phyloP scores from a whole-genome alignment of 1,140 invertebrate species.

The Pantala flavescens region DNA sequence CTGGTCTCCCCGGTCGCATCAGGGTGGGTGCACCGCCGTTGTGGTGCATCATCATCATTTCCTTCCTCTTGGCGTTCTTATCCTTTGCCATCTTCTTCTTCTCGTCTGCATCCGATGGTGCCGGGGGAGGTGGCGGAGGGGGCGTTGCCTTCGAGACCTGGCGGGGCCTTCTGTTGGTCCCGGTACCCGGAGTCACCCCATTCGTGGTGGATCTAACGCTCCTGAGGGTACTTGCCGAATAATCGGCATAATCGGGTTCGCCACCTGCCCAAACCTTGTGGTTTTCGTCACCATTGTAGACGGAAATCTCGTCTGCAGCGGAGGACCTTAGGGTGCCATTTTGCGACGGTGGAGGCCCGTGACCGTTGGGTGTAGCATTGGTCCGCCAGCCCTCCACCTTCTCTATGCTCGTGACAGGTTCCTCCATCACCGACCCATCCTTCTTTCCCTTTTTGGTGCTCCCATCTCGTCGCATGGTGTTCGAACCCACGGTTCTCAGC shows the following conservation, averaged over 20 bases:
- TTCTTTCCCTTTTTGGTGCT: constrained; percentile 13
- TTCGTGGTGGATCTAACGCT: constrained; percentile 48
- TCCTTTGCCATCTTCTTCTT: constrained; percentile 37
- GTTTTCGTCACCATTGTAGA: constrained; percentile 84
- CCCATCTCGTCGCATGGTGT: not conserved
- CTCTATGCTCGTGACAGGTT: constrained; percentile 25
- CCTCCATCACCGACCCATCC: constrained; percentile 19
- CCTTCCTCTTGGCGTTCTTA: constrained; percentile 37
- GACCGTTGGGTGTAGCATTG: constrained; percentile 39
- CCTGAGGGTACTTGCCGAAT: constrained; percentile 53
- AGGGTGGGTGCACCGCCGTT: constrained; percentile 20
- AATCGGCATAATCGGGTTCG: constrained; percentile 60
- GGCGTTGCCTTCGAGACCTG: constrained; percentile 67
- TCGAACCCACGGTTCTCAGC: constrained; percentile 25
- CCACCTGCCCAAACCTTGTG: constrained; percentile 85
- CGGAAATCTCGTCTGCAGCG: constrained; percentile 56
- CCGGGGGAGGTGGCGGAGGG: constrained; percentile 56
- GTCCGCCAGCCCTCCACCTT: constrained; percentile 41
- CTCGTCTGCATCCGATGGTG: constrained; percentile 36
- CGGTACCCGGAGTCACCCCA: not conserved
- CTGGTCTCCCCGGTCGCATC: constrained; percentile 17
- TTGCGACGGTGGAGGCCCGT: constrained; percentile 31
- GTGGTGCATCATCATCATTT: constrained; percentile 30
- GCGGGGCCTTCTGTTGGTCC: constrained; percentile 63
- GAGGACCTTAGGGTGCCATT: constrained; percentile 27